Conservation (phyloP, 2,797 vertebrate genomes). For the Sebastiscus albofasciatus region DNA sequence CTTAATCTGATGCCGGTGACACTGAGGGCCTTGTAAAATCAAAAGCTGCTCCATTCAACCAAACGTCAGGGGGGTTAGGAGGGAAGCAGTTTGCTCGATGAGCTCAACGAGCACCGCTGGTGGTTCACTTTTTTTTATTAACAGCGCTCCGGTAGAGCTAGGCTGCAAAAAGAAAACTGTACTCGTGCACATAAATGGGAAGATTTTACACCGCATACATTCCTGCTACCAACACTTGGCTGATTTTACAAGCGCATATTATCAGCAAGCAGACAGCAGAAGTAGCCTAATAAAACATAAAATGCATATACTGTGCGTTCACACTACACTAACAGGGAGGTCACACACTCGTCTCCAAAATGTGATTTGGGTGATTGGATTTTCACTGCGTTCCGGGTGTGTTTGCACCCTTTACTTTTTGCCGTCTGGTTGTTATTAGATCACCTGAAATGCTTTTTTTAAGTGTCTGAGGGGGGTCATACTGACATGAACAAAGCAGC, state of each 20-base stretch:
- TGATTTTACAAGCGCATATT: conserved; percentile 43
- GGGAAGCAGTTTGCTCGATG: conserved; percentile 28
- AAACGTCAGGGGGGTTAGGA: conserved; percentile 35
- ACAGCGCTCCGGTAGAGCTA: neutral
- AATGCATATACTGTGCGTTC: conserved; percentile 38
- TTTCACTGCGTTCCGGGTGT: neutral
- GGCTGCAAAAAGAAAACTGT: conserved; percentile 19
- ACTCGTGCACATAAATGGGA: conserved; percentile 10
- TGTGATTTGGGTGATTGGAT: conserved; percentile 26
- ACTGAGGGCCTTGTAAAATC: conserved; percentile 35
- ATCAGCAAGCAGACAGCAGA: conserved; percentile 28
- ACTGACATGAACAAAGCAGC: conserved; percentile 6
- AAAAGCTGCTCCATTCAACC: conserved; percentile 32
- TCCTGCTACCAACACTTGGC: conserved; percentile 30
- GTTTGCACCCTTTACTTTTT: conserved; percentile 24
- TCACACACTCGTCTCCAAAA: conserved; percentile 4
- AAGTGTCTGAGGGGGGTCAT: conserved; percentile 25
- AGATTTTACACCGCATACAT: conserved; percentile 23
- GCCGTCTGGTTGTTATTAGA: conserved; percentile 23
- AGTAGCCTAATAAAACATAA: conserved; percentile 38
- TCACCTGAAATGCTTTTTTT: conserved; percentile 23
- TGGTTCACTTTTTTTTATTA: conserved; percentile 15
- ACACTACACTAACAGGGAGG: conserved; percentile 35
- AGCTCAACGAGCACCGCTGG: conserved; percentile 11
- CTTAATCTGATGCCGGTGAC: conserved; percentile 46